phyloP scores from a whole-genome alignment of 2,888 invertebrate species.

The Nomada hirtipes region DNA sequence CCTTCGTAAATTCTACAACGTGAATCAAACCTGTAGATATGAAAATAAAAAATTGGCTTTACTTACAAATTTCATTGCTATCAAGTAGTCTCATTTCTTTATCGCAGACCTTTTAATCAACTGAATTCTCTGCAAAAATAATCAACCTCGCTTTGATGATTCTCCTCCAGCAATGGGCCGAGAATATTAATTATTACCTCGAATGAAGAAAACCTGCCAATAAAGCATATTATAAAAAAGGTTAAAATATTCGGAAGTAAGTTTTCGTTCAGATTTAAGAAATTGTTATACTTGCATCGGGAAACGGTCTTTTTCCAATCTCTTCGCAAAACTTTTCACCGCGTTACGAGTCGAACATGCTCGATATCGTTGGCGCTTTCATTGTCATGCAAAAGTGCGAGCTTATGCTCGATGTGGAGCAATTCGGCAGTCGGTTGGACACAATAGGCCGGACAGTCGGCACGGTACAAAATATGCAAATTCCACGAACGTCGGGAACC shows the following conservation, averaged over 20 bases:
- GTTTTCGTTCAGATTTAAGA: not conserved
- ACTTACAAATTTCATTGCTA: not conserved
- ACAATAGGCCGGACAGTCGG: slow-evolving; percentile 78
- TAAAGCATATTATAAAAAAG: too few relatives aligned
- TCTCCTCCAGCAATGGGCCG: too few relatives aligned
- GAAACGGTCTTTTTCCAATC: slow-evolving; percentile 23
- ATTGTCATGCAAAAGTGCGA: slow-evolving; percentile 82
- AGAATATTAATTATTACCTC: too few relatives aligned
- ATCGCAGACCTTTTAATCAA: too few relatives aligned
- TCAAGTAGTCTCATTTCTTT: too few relatives aligned
- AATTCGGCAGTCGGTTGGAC: slow-evolving; percentile 80
- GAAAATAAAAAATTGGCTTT: not conserved
- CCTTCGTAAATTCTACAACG: slow-evolving; percentile 19
- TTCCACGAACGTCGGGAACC: slow-evolving; percentile 74
- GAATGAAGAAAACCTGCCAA: too few relatives aligned
- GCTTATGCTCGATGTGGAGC: slow-evolving; percentile 81
- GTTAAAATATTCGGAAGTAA: too few relatives aligned
- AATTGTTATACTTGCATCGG: not conserved
- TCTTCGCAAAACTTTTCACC: slow-evolving; percentile 48
- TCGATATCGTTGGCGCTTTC: slow-evolving; percentile 74
- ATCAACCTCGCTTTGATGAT: too few relatives aligned
- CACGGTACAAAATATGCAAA: slow-evolving; percentile 80
- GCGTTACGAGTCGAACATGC: slow-evolving; percentile 72
- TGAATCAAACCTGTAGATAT: not conserved
- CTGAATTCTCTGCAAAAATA: too few relatives aligned